Conservation (phyloP, 2,888 invertebrate species). For the Calephelis perditalis region DNA sequence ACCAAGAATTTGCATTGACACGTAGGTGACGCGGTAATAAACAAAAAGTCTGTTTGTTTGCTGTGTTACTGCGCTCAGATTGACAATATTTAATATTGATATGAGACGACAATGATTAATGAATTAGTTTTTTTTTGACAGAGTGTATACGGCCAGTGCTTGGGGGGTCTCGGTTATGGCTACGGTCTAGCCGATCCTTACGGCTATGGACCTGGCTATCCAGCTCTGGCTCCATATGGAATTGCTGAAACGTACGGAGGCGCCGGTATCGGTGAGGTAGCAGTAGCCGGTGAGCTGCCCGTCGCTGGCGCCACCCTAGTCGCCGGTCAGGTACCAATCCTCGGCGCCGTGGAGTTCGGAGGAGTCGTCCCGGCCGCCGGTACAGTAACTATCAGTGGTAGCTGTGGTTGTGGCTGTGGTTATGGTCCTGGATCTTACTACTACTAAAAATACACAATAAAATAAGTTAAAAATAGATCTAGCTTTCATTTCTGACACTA, state of each 20-base stretch:
- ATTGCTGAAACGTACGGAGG: slow-evolving; percentile 14
- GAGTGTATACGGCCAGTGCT: slow-evolving; percentile 19
- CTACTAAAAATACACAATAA: slow-evolving; percentile 1
- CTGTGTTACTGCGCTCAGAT: too few relatives aligned
- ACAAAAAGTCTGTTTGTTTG: too few relatives aligned
- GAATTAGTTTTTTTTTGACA: slow-evolving; percentile 10
- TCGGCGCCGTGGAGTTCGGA: slow-evolving; percentile 37
- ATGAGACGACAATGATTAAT: too few relatives aligned
- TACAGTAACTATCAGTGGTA: slow-evolving; percentile 36
- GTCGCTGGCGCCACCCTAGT: slow-evolving; percentile 37
- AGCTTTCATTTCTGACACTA: too few relatives aligned
- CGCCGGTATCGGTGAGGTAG: slow-evolving; percentile 13
- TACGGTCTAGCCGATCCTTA: slow-evolving; percentile 5
- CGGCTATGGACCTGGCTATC: slow-evolving; percentile 28
- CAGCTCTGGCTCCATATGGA: slow-evolving; percentile 1
- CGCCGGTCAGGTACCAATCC: slow-evolving; percentile 38
- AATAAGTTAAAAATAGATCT: not conserved
- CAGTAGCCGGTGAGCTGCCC: slow-evolving; percentile 33
- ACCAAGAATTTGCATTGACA: too few relatives aligned
- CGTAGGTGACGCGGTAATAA: too few relatives aligned
- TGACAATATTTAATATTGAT: too few relatives aligned
- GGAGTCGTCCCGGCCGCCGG: slow-evolving; percentile 35
- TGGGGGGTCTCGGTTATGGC: slow-evolving; percentile 14
- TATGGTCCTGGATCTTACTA: slow-evolving; percentile 15
- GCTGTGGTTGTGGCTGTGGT: slow-evolving; percentile 33